These are phyloP conservation scores for Polylopha cassiicola DNA, from an alignment of 2,888 invertebrate species.

Conservation along the genomic window DNA sequence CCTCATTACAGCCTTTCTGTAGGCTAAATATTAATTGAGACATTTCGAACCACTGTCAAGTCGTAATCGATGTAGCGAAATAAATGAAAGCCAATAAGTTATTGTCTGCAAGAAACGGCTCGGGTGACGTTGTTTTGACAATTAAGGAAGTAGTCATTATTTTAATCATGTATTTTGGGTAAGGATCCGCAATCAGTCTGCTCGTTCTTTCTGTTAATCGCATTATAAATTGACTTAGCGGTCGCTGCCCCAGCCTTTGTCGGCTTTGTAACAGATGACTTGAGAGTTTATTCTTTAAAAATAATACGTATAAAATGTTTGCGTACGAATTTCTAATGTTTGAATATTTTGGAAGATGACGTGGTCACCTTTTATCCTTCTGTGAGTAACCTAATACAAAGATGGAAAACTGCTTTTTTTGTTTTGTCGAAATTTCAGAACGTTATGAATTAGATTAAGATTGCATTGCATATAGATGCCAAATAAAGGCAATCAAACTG, in stretches of 20 bases:
- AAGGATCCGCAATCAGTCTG: slow-evolving; percentile 55
- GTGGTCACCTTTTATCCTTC: too few species aligned
- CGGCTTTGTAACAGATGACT: slow-evolving; percentile 58
- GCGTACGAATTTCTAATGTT: too few species aligned
- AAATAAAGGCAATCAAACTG: slow-evolving; percentile 6
- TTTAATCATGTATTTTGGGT: slow-evolving; percentile 48
- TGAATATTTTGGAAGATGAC: too few species aligned
- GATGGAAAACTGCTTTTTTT: too few species aligned
- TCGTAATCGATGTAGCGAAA: slow-evolving; percentile 45
- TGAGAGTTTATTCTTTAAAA: slow-evolving; percentile 55
- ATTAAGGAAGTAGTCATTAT: slow-evolving; percentile 52
- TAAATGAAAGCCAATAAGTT: slow-evolving; percentile 57
- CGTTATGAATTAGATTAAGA: too few species aligned
- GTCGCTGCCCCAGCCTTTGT: slow-evolving; percentile 60
- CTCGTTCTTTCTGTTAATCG: slow-evolving; percentile 70
- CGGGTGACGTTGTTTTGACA: slow-evolving; percentile 40
- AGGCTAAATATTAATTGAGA: slow-evolving; percentile 76
- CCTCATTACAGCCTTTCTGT: slow-evolving; percentile 70
- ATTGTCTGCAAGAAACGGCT: slow-evolving; percentile 32
- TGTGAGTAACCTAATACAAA: too few species aligned
- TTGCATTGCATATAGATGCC: not conserved
- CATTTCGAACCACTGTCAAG: slow-evolving; percentile 61
- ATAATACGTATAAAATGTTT: too few species aligned
- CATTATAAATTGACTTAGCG: slow-evolving; percentile 70
- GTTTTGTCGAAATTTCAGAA: too few species aligned